Evolutionary conservation across 2,888 invertebrate species (phyloP).

Genomic region (Brenthis ino): DNA sequence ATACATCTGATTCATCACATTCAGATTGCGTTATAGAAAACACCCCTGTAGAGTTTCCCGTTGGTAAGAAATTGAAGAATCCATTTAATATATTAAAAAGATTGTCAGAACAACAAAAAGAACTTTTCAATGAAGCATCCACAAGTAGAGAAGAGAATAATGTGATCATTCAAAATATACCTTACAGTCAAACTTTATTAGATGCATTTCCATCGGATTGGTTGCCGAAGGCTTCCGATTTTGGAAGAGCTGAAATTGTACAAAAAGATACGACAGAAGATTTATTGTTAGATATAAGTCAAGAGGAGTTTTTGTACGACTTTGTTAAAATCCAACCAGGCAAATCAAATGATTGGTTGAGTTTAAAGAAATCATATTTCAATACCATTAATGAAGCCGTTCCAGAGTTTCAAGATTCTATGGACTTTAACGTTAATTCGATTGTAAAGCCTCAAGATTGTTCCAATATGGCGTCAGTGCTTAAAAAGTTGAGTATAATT

Average conservation of each 20-base stretch:
- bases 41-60: constrained; percentile 34
- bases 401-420: constrained; percentile 45
- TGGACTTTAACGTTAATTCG: constrained; percentile 36
- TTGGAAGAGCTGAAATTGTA: constrained; percentile 62
- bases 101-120: constrained; percentile 49
- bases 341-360: constrained; percentile 59
- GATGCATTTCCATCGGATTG: constrained; percentile 54
- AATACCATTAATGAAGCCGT: constrained; percentile 56
- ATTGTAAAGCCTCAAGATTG: constrained; percentile 60
- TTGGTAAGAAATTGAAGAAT: constrained; percentile 61
- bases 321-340: constrained; percentile 52
- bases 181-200: constrained; percentile 43
- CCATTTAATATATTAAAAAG: constrained; percentile 68
- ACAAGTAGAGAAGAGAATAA: constrained; percentile 27
- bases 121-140: constrained; percentile 26
- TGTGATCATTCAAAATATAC: constrained; percentile 31
- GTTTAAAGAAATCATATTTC: constrained; percentile 62
- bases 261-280: constrained; percentile 41
- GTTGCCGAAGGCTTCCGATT: constrained; percentile 61
- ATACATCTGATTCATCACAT: constrained; percentile 58
- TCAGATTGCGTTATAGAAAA: constrained; percentile 59
- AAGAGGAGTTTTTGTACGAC: constrained; percentile 58
- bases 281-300: constrained; percentile 48
- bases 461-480: constrained; percentile 53
- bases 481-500: constrained; percentile 66